phyloP scores from a whole-genome alignment of 2,113 vertebrate species.

The Rattus norvegicus region DNA sequence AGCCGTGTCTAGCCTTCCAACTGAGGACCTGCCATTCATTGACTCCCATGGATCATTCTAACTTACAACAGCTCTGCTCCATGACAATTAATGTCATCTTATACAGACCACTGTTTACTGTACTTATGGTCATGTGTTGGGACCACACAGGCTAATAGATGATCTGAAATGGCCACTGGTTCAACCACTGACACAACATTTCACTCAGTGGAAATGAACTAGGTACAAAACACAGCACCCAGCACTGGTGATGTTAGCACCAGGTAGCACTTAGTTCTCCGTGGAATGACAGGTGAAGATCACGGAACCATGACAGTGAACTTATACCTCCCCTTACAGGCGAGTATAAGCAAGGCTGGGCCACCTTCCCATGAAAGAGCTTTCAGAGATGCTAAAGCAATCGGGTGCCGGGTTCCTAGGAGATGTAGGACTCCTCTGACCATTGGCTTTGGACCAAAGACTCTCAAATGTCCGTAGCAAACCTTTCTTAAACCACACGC shows the following conservation, averaged over 20 bases:
- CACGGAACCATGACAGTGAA: neutral
- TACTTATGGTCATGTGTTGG: neutral
- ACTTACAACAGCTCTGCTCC: neutral
- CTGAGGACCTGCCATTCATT: neutral
- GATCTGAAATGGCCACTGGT: neutral
- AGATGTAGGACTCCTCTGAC: neutral
- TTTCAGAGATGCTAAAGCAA: neutral
- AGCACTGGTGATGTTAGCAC: neutral
- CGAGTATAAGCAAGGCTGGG: neutral
- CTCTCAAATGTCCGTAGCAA: neutral
- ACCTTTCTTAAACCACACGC: neutral
- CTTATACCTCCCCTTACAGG: too few species aligned
- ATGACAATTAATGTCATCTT: neutral
- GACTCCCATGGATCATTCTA: neutral
- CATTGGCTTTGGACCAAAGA: neutral
- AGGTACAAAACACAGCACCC: neutral
- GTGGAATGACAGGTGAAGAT: neutral
- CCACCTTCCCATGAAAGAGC: neutral
- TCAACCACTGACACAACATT: neutral
- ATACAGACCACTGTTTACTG: neutral
- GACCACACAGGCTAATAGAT: neutral
- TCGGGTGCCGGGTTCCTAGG: accelerated
- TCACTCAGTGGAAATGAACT: neutral
- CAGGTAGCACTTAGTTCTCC: neutral
- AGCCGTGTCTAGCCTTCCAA: neutral